Percentiles rank a stretch among this genome's conserved stretches.
Conservation (phyloP, 2,113 vertebrate genomes). For the Corythornis madagascariensis region DNA sequence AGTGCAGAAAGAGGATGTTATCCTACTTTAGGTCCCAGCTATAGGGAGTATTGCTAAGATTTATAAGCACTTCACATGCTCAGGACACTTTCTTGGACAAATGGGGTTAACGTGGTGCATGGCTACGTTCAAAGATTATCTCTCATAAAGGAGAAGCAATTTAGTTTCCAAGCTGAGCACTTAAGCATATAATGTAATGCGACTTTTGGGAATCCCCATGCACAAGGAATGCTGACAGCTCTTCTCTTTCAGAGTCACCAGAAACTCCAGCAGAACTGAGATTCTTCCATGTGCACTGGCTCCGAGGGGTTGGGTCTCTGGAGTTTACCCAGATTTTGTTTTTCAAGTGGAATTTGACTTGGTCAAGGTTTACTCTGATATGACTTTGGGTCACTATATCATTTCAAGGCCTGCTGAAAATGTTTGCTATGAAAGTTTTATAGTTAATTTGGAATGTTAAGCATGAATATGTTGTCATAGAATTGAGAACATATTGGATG, state of each 20-base stretch:
- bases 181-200: fast-evolving
- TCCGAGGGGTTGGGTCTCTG: background rate
- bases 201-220: background rate
- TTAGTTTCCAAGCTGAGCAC: background rate
- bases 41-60: background rate
- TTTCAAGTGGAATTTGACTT: background rate
- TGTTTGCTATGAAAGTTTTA: background rate
- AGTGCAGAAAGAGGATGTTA: background rate
- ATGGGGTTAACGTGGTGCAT: fast-evolving
- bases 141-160: background rate
- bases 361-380: background rate
- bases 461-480: background rate
- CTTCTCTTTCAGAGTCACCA: background rate
- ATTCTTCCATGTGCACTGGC: fast-evolving
- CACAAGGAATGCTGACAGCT: background rate
- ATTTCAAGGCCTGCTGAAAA: background rate
- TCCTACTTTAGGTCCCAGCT: background rate
- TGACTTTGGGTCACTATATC: background rate
- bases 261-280: fast-evolving
- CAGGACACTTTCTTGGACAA: background rate
- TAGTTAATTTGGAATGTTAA: background rate
- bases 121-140: background rate
- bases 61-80: background rate
- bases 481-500: background rate
- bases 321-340: background rate